phyloP scores from a whole-genome alignment of 2,888 invertebrate species.

The Leptopterna dolabrata region DNA sequence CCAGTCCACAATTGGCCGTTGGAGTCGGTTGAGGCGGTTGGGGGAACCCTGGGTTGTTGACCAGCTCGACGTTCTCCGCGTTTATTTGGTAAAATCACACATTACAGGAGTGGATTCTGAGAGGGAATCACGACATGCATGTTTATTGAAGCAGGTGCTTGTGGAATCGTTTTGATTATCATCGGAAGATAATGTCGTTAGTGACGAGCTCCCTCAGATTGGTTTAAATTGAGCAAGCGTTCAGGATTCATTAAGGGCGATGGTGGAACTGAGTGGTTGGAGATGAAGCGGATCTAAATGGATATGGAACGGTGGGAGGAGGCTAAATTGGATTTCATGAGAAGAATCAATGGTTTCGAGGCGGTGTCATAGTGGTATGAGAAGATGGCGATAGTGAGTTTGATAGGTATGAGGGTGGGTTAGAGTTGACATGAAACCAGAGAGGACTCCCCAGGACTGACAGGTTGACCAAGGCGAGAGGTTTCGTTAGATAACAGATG shows the following conservation, averaged over 20 bases:
- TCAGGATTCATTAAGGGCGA: not conserved
- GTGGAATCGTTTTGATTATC: not conserved
- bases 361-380: not conserved
- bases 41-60: too few species aligned
- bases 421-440: not conserved
- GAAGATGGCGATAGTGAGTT: not conserved
- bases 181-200: not conserved
- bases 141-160: too few species aligned
- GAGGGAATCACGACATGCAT: too few species aligned
- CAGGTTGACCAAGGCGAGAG: conserved; percentile 3
- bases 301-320: not conserved
- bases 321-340: not conserved
- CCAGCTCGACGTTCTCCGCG: too few species aligned
- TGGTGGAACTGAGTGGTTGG: not conserved
- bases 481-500: not conserved
- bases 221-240: not conserved
- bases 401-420: not conserved
- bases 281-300: not conserved
- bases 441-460: not conserved
- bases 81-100: too few species aligned
- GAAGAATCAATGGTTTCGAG: not conserved
- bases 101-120: too few species aligned
- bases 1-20: too few species aligned
- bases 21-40: too few species aligned
- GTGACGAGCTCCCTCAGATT: not conserved